A percentile compares a stretch with the other conserved stretches of the same genome.
Evolutionary conservation across 2,888 invertebrate species (phyloP).

Genomic region (Acleris emargana): DNA sequence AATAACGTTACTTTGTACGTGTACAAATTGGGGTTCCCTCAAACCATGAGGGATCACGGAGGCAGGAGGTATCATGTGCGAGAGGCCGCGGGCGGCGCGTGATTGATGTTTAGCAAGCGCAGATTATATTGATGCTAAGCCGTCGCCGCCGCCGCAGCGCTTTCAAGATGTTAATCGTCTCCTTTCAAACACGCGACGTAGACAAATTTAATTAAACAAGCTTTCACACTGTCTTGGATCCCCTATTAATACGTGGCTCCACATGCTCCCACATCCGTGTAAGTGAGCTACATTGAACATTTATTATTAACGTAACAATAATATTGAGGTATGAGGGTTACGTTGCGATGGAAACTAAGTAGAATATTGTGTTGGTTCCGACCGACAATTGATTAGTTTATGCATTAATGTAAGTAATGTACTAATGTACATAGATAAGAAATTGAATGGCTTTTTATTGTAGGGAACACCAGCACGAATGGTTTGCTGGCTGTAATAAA

Average conservation of each 20-base stretch:
- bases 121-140: constrained; percentile 49
- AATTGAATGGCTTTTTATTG: background rate
- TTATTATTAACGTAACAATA: constrained; percentile 11
- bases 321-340: constrained; percentile 10
- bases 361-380: no score
- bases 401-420: no score
- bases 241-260: constrained; percentile 62
- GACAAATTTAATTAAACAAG: constrained; percentile 75
- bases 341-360: background rate
- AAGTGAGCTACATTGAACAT: constrained; percentile 35
- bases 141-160: constrained; percentile 52
- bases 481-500: constrained; percentile 48
- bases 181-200: constrained; percentile 67
- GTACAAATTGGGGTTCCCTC: constrained; percentile 31
- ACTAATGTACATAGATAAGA: background rate
- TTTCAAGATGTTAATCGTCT: constrained; percentile 69
- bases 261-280: constrained; percentile 46
- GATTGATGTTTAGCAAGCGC: constrained; percentile 53
- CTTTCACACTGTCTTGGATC: constrained; percentile 61
- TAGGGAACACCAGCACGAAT: background rate
- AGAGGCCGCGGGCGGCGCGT: constrained; percentile 46
- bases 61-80: constrained; percentile 46
- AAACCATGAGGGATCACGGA: constrained; percentile 16
- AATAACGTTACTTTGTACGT: constrained; percentile 23
- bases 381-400: no score